These are phyloP conservation scores for Pipistrellus pipistrellus DNA, from an alignment of 2,797 vertebrate genomes.

Conservation along the genomic window DNA sequence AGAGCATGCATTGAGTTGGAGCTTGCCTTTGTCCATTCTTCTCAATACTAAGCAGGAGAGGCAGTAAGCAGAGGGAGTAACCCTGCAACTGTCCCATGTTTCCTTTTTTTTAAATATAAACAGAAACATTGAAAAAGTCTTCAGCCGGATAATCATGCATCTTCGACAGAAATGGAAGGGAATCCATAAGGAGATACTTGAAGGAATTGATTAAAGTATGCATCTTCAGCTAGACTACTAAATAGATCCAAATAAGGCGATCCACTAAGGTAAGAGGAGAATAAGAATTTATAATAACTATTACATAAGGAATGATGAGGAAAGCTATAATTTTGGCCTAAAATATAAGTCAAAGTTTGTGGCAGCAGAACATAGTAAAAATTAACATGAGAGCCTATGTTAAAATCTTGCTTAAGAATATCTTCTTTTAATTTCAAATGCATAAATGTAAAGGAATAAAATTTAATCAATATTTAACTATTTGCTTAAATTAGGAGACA, in stretches of 20 bases:
- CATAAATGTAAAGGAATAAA: constrained; percentile 10
- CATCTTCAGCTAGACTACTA: neutral
- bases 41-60: neutral
- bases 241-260: neutral
- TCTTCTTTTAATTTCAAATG: constrained; percentile 36
- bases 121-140: neutral
- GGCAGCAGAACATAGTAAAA: neutral
- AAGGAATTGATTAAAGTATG: neutral
- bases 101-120: neutral
- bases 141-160: neutral
- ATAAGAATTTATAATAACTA: neutral
- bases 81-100: neutral
- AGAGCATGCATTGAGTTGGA: neutral
- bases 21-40: neutral
- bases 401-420: neutral
- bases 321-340: neutral
- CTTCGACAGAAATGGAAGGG: neutral
- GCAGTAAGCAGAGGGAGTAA: neutral
- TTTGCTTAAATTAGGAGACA: neutral
- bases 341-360: neutral
- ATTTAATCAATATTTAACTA: neutral
- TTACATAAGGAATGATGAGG: neutral
- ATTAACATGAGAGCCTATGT: neutral
- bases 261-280: neutral
- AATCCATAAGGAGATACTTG: neutral